Conservation (phyloP, 2,113 vertebrate species). For the Paradisaea rubra region DNA sequence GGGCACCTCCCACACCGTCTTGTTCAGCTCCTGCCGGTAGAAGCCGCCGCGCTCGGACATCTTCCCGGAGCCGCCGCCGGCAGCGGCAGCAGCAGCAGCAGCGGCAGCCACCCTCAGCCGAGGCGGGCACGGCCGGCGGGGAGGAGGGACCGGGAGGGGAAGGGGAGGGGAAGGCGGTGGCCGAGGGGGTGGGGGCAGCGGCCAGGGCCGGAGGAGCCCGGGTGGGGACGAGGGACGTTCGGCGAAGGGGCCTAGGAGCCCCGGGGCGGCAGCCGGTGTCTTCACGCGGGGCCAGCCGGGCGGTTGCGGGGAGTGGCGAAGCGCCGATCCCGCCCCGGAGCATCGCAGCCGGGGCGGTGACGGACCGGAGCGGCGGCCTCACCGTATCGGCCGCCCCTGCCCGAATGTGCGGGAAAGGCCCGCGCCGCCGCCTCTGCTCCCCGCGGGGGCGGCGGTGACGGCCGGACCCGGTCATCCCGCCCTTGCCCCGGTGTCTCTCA, state of each 20-base stretch:
- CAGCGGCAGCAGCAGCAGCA: background rate
- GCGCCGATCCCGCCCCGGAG: background rate
- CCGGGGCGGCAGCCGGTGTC: background rate
- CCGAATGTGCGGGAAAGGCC: background rate
- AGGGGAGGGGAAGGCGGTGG: background rate
- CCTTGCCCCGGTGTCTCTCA: fast-evolving
- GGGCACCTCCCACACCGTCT: conserved; percentile 78
- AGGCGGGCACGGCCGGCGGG: background rate
- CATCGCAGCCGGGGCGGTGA: background rate
- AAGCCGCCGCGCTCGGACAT: conserved; percentile 70
- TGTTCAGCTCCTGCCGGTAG: conserved; percentile 75
- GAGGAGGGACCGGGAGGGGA: background rate
- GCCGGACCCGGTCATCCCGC: background rate
- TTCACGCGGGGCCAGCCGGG: background rate
- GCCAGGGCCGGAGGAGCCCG: background rate
- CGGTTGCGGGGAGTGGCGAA: background rate
- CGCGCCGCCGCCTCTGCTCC: background rate
- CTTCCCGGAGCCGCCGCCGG: conserved; percentile 11
- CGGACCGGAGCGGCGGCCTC: background rate
- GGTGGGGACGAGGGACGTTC: too few relatives aligned
- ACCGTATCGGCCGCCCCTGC: background rate
- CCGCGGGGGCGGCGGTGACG: background rate
- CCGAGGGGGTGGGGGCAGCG: background rate
- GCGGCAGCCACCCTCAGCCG: background rate
- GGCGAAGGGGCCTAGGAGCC: background rate